Conservation (phyloP, 2,797 vertebrate species). For the Eulemur rubriventer region DNA sequence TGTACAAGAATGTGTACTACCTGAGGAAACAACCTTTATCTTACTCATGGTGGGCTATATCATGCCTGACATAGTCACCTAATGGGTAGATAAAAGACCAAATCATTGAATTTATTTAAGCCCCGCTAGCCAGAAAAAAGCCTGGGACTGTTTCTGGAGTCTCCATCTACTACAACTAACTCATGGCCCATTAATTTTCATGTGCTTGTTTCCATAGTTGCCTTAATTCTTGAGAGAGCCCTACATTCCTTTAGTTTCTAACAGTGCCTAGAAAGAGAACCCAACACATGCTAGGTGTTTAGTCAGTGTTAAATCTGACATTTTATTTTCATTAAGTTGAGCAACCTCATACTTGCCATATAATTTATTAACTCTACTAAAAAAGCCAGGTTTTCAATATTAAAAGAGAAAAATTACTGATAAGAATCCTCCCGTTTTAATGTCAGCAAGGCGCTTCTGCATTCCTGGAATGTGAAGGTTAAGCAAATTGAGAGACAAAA, state of each 20-base stretch:
- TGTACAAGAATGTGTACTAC: not conserved
- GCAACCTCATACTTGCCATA: not conserved
- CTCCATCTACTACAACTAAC: not conserved
- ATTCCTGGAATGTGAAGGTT: not conserved
- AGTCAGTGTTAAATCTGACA: not conserved
- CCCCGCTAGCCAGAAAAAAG: not conserved
- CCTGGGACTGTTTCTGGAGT: not conserved
- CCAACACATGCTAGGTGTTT: not conserved
- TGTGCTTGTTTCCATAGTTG: not conserved
- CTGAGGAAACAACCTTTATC: not conserved
- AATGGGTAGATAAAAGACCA: not conserved
- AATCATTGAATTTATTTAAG: not conserved
- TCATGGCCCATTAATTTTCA: not conserved
- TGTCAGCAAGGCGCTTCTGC: not conserved
- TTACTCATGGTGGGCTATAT: not conserved
- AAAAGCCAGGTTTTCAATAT: not conserved
- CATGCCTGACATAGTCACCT: not conserved
- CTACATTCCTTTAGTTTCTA: not conserved
- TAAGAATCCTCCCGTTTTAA: not conserved
- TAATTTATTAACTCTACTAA: not conserved
- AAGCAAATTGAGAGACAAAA: not conserved
- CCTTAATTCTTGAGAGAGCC: not conserved
- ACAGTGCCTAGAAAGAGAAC: not conserved
- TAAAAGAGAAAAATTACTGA: not conserved
- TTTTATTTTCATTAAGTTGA: slow-evolving; percentile 39